A percentile compares a stretch with the other conserved stretches of the same genome.
Conservation (phyloP, 2,797 vertebrate species). For the Pangasius krempfi region DNA sequence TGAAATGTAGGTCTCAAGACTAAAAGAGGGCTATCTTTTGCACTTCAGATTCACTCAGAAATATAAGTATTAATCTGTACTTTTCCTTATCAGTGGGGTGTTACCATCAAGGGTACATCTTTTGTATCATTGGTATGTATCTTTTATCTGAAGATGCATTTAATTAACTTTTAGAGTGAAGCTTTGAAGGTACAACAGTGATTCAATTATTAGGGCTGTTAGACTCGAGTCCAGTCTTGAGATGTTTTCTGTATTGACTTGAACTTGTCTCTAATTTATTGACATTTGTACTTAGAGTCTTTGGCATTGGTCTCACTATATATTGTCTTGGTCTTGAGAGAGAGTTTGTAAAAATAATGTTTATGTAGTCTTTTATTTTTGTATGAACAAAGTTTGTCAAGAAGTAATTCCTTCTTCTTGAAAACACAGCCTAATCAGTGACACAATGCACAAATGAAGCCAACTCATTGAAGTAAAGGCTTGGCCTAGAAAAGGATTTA, state of each 20-base stretch:
- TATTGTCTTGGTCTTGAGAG: not conserved
- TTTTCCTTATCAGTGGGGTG: not conserved
- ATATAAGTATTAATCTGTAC: no score
- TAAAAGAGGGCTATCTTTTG: not conserved
- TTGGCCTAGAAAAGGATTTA: not conserved
- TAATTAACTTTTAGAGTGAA: not conserved
- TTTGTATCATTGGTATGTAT: not conserved
- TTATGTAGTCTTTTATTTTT: not conserved
- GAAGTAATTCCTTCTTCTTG: not conserved
- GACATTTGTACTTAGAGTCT: not conserved
- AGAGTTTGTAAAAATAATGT: not conserved
- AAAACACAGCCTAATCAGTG: not conserved
- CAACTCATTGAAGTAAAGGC: not conserved
- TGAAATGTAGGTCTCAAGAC: not conserved
- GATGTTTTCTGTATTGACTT: not conserved
- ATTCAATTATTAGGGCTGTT: not conserved
- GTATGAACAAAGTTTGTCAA: not conserved
- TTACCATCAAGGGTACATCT: not conserved
- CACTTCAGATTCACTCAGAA: not conserved
- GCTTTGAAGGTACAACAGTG: not conserved
- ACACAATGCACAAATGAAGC: not conserved
- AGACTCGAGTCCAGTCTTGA: not conserved
- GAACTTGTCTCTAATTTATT: not conserved
- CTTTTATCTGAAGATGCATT: not conserved
- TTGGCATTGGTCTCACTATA: not conserved